A percentile compares a stretch with the other conserved stretches of the same genome.
Evolutionary conservation across 2,888 invertebrate genomes (phyloP).

Genomic region (Limnephilus marmoratus): DNA sequence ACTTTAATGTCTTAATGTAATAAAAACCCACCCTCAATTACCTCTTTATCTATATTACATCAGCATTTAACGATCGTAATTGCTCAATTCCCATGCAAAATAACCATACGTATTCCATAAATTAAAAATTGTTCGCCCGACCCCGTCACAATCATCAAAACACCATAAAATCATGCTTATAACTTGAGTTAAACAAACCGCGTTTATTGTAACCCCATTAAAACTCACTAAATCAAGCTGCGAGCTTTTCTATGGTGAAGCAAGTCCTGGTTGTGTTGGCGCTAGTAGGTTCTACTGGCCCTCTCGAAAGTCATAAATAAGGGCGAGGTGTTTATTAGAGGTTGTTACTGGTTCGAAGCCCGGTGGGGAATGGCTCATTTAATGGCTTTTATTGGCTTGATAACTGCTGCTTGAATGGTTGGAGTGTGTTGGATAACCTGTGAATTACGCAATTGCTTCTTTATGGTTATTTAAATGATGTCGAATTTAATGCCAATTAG

Average conservation of each 20-base stretch:
- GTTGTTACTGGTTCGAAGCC: constrained; percentile 37
- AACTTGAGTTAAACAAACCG: constrained; percentile 31
- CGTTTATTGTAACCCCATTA: constrained; percentile 13
- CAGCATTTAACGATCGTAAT: neutral
- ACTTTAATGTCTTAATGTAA: neutral
- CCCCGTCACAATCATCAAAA: neutral
- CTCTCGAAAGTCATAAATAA: constrained; percentile 61
- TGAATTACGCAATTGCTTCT: neutral
- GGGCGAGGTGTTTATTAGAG: constrained; percentile 44
- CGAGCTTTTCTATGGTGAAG: neutral
- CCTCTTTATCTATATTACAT: neutral
- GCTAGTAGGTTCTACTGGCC: constrained; percentile 34
- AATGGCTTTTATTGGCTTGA: constrained; percentile 55
- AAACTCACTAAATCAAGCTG: constrained; percentile 28
- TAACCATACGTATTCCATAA: constrained; percentile 30
- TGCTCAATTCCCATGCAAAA: neutral
- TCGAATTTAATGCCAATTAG: neutral
- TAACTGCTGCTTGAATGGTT: neutral
- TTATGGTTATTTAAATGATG: neutral
- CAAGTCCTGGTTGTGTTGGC: neutral
- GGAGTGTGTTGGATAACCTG: neutral
- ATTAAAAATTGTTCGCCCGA: neutral
- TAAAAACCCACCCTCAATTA: neutral
- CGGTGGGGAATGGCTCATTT: constrained; percentile 41
- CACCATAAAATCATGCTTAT: constrained; percentile 26